phyloP scores from a whole-genome alignment of 2,888 invertebrate genomes.

The Drosophila affinis region DNA sequence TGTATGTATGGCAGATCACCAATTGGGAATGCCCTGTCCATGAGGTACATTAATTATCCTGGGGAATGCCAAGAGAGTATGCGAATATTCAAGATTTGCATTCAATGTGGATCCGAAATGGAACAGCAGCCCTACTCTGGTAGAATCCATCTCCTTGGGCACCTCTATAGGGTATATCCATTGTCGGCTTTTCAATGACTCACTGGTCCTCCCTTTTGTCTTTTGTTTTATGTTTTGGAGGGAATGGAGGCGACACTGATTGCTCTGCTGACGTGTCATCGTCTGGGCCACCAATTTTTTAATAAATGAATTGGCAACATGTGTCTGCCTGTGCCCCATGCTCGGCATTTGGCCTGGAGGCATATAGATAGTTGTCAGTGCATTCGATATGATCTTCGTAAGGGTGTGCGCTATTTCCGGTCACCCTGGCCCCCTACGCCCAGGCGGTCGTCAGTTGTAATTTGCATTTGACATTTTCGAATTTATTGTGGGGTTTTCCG shows the following conservation, averaged over 20 bases:
- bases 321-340: conserved; percentile 14
- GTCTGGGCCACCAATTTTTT: conserved; percentile 57
- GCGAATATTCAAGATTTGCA: too few species aligned
- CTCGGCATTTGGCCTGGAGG: conserved; percentile 8
- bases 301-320: conserved; percentile 68
- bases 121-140: not conserved
- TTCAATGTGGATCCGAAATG: not conserved
- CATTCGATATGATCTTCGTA: not conserved
- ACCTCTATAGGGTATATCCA: not conserved
- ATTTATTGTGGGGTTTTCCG: conserved; percentile 51
- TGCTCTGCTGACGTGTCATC: conserved; percentile 68
- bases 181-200: too few species aligned
- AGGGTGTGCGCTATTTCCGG: conserved; percentile 29
- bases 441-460: conserved; percentile 46
- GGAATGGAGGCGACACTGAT: conserved; percentile 75
- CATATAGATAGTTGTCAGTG: not conserved
- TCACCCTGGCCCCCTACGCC: conserved; percentile 3
- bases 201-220: not conserved
- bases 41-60: not conserved
- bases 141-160: not conserved
- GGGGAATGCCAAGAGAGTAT: not conserved
- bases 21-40: conserved; percentile 17
- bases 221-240: conserved; percentile 13
- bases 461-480: conserved; percentile 51
- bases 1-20: not conserved